A percentile compares a stretch with the other conserved stretches of the same genome.
Evolutionary conservation across 2,113 vertebrate genomes (phyloP).

Genomic region (Psettodes erumei): DNA sequence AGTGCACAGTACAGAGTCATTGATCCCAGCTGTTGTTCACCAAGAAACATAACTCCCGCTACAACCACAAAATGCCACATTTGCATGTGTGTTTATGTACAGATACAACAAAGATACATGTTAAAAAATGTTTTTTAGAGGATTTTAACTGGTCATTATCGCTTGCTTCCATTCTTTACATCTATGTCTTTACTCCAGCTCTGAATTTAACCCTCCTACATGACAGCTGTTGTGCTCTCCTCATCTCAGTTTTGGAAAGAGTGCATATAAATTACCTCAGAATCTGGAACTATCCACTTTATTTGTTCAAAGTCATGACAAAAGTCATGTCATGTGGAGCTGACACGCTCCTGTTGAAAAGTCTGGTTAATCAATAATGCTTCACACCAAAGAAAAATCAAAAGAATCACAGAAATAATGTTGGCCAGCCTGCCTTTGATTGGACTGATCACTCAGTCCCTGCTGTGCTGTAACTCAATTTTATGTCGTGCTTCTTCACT

Average conservation of each 20-base stretch:
- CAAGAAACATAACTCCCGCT: too few relatives aligned
- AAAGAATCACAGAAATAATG: too few relatives aligned
- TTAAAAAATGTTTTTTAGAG: too few relatives aligned
- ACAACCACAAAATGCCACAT: too few relatives aligned
- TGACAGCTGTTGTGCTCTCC: too few relatives aligned
- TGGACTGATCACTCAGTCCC: background rate
- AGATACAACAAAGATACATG: too few relatives aligned
- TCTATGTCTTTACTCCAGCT: background rate
- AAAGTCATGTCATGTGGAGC: background rate
- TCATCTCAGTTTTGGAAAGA: background rate
- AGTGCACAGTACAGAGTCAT: too few relatives aligned
- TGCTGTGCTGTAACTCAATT: background rate
- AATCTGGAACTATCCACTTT: background rate
- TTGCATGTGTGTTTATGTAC: too few relatives aligned
- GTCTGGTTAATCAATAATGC: too few relatives aligned
- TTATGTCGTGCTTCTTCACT: background rate
- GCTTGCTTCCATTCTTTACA: background rate
- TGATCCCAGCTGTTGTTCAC: too few relatives aligned
- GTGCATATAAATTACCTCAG: background rate
- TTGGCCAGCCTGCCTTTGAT: background rate
- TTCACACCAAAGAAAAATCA: background rate
- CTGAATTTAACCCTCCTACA: too few relatives aligned
- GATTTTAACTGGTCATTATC: too few relatives aligned
- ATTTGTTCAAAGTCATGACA: background rate
- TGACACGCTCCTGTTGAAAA: background rate